Percentiles rank a stretch among this genome's conserved stretches.
Evolutionary conservation across 2,797 vertebrate genomes (phyloP).

Genomic region (Catostomus latipinnis): DNA sequence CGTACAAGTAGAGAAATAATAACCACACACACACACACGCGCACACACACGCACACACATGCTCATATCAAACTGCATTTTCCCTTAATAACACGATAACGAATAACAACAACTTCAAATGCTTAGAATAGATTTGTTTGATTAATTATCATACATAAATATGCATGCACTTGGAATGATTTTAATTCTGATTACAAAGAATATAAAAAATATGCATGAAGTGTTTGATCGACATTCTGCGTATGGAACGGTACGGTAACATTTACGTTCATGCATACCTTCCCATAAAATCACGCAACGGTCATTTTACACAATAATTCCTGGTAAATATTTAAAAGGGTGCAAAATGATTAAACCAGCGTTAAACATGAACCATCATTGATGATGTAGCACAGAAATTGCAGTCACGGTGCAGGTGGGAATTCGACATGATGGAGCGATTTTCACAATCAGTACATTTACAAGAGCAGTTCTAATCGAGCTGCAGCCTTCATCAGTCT

Average conservation of each 20-base stretch:
- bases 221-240: neutral
- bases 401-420: neutral
- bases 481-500: no score
- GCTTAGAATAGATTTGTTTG: neutral
- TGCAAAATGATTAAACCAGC: slow-evolving; percentile 8
- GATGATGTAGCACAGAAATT: neutral
- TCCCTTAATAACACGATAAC: slow-evolving; percentile 1
- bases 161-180: neutral
- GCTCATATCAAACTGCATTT: slow-evolving; percentile 11
- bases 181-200: neutral
- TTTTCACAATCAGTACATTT: no score
- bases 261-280: neutral
- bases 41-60: neutral
- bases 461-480: no score
- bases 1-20: neutral
- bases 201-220: neutral
- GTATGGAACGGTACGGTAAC: neutral
- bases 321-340: neutral
- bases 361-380: slow-evolving; percentile 15
- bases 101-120: neutral
- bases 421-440: neutral
- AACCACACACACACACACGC: slow-evolving; percentile 2
- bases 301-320: neutral
- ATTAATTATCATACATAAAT: slow-evolving; percentile 13
- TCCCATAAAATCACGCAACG: no score